A percentile compares a stretch with the other conserved stretches of the same genome.
These are phyloP conservation scores for Rapana venosa DNA, from an alignment of 2,888 invertebrate genomes.

Conservation along the genomic window DNA sequence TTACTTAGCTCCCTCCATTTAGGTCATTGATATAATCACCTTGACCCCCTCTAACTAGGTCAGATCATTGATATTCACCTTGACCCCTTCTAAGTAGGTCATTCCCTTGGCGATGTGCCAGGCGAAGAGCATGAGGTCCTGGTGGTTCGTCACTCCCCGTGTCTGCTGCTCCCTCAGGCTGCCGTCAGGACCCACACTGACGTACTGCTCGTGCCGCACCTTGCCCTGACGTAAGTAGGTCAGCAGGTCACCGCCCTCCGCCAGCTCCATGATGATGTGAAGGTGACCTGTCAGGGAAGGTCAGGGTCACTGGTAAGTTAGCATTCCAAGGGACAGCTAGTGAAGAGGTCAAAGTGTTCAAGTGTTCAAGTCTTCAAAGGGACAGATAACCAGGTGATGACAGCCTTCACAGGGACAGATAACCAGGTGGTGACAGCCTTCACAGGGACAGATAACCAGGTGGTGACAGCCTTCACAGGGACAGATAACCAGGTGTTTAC, in stretches of 20 bases:
- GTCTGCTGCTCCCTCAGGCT: conserved; percentile 51
- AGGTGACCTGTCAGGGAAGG: conserved; percentile 47
- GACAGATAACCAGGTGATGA: too few species aligned
- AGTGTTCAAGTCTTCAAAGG: too few species aligned
- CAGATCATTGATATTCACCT: conserved; percentile 32
- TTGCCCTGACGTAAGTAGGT: conserved; percentile 53
- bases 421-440: too few species aligned
- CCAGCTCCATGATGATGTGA: conserved; percentile 61
- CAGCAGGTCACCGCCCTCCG: conserved; percentile 57
- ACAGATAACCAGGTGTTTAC: too few species aligned
- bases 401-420: too few species aligned
- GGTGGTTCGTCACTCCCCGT: conserved; percentile 50
- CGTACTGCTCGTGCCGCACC: conserved; percentile 50
- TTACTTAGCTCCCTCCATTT: too few species aligned
- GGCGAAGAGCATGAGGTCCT: conserved; percentile 55
- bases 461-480: too few species aligned
- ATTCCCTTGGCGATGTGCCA: conserved; percentile 62
- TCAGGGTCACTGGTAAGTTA: not conserved
- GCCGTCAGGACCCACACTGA: conserved; percentile 51
- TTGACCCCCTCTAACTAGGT: not conserved
- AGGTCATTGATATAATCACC: too few species aligned
- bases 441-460: too few species aligned
- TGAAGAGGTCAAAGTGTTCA: not conserved
- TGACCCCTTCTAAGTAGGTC: conserved; percentile 54
- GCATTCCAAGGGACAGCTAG: not conserved